Conservation (phyloP, 2,888 invertebrate species). For the Stramonita haemastoma region DNA sequence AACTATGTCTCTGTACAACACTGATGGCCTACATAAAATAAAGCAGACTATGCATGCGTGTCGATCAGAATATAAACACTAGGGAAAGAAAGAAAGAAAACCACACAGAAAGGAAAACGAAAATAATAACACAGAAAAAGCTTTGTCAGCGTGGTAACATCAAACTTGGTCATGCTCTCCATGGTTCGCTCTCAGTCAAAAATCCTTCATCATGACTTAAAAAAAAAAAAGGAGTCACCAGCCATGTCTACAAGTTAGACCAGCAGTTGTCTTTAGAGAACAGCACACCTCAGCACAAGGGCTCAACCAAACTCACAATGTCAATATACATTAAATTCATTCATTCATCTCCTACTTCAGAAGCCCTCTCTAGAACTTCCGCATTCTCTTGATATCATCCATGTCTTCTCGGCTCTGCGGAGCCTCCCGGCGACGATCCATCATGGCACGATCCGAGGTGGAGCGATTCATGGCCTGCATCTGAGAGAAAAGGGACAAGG, state of each 20-base stretch:
- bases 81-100: background rate
- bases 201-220: too few species aligned
- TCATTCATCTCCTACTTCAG: background rate
- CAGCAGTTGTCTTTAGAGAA: background rate
- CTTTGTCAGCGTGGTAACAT: too few species aligned
- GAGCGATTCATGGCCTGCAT: slow-evolving; percentile 37
- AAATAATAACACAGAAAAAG: background rate
- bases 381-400: slow-evolving; percentile 53
- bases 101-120: background rate
- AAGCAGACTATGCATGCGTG: background rate
- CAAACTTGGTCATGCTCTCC: background rate
- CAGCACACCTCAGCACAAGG: background rate
- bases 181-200: background rate
- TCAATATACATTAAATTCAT: too few species aligned
- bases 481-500: slow-evolving; percentile 39
- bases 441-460: slow-evolving; percentile 45
- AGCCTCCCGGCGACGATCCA: slow-evolving; percentile 49
- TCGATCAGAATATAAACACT: background rate
- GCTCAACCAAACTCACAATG: too few species aligned
- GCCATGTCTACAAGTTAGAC: background rate
- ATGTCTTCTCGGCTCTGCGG: slow-evolving; percentile 46
- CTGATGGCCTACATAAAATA: too few species aligned
- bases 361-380: slow-evolving; percentile 44
- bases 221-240: too few species aligned
- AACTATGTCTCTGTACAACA: too few species aligned